Evolutionary conservation across 2,797 vertebrate species (phyloP).

Genomic region (Lateolabrax maculatus): DNA sequence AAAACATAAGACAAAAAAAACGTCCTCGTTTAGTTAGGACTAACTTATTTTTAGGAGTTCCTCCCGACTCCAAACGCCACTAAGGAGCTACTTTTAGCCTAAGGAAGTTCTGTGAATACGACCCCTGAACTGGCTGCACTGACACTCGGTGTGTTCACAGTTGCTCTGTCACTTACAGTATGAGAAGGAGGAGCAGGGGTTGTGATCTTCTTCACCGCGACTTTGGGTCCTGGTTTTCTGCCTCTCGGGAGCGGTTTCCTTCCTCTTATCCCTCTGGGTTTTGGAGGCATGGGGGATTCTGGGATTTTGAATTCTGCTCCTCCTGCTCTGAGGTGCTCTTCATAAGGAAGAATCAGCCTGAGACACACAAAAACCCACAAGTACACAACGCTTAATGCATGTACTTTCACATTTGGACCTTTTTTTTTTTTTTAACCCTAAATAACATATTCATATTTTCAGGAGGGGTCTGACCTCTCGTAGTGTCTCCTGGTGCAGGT

Average conservation of each 20-base stretch:
- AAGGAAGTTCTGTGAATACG: not conserved
- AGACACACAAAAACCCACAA: slow-evolving; percentile 15
- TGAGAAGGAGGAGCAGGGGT: not conserved
- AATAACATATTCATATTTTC: too few species aligned
- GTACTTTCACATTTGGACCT: not conserved
- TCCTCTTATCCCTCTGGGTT: slow-evolving; percentile 70
- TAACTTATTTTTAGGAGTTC: too few species aligned
- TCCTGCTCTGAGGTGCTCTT: slow-evolving; percentile 82
- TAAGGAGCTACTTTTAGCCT: too few species aligned
- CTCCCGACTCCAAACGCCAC: too few species aligned
- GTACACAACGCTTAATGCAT: not conserved
- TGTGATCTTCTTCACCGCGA: slow-evolving; percentile 68
- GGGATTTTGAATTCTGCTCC: slow-evolving; percentile 77
- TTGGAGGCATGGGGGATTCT: slow-evolving; percentile 53
- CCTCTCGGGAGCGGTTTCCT: slow-evolving; percentile 73
- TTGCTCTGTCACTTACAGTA: slow-evolving; percentile 33
- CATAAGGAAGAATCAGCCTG: slow-evolving; percentile 88
- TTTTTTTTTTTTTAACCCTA: too few species aligned
- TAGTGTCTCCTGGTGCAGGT: slow-evolving; percentile 90
- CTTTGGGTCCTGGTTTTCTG: slow-evolving; percentile 68
- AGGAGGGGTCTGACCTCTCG: slow-evolving; percentile 78
- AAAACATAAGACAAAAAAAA: too few species aligned
- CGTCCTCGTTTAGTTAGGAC: too few species aligned
- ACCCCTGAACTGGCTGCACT: not conserved
- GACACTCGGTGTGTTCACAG: too few species aligned